Evolutionary conservation across 2,797 vertebrate species (phyloP).

Genomic region (Chiloscyllium punctatum): DNA sequence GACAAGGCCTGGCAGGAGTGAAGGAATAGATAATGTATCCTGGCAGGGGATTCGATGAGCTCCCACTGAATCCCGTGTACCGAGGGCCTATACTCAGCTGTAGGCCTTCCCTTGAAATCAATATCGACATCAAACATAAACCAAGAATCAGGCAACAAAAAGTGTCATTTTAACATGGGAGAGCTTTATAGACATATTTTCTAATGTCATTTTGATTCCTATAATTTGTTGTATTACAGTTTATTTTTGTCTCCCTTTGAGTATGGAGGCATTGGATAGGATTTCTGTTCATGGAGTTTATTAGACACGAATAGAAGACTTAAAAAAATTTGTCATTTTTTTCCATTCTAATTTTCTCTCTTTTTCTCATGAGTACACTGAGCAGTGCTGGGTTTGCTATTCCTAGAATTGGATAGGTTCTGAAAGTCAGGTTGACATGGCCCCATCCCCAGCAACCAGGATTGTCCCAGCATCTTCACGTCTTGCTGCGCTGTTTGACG

Average conservation of each 20-base stretch:
- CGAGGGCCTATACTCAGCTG: background rate
- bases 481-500: background rate
- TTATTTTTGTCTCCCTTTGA: too few relatives aligned
- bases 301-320: background rate
- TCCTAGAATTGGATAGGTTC: too few relatives aligned
- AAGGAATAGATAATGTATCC: constrained; percentile 48
- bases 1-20: constrained; percentile 59
- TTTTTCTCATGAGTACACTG: too few relatives aligned
- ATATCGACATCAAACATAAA: background rate
- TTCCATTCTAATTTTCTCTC: too few relatives aligned
- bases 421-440: too few relatives aligned
- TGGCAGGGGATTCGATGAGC: constrained; percentile 36
- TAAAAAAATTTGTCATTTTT: background rate
- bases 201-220: background rate
- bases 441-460: background rate
- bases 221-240: too few relatives aligned
- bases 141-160: background rate
- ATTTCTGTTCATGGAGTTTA: background rate
- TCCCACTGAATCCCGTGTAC: background rate
- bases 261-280: background rate
- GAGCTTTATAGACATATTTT: background rate
- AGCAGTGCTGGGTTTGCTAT: too few relatives aligned
- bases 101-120: background rate
- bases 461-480: background rate
- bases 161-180: background rate